Evolutionary conservation across 2,113 vertebrate genomes (phyloP).

Genomic region (Condylura cristata): DNA sequence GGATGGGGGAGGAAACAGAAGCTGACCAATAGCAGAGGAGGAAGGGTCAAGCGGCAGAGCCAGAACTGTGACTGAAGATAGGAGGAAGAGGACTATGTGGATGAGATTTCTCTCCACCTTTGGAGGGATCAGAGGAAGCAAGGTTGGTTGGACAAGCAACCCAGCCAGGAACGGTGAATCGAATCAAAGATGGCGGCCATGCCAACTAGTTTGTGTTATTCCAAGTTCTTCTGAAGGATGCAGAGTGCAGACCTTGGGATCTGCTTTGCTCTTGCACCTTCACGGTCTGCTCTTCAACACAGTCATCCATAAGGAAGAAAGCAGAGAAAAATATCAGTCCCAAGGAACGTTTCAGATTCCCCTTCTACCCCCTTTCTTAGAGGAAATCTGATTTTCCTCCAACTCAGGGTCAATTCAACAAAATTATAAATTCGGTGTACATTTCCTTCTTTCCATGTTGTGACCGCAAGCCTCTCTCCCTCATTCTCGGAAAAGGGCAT

Average conservation of each 20-base stretch:
- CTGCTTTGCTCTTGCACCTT: not conserved
- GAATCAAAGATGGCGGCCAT: not conserved
- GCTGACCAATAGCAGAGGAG: not conserved
- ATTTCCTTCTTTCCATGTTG: not conserved
- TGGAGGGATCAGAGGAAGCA: not conserved
- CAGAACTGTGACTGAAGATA: not conserved
- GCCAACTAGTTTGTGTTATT: not conserved
- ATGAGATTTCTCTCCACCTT: not conserved
- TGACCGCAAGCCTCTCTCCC: not conserved
- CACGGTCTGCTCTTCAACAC: not conserved
- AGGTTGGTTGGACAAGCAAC: not conserved
- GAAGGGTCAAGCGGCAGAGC: no score
- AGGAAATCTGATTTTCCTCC: slow-evolving; percentile 27
- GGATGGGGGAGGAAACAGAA: not conserved
- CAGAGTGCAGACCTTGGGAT: not conserved
- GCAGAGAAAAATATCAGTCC: not conserved
- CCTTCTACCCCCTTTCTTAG: not conserved
- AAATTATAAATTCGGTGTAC: not conserved
- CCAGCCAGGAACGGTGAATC: not conserved
- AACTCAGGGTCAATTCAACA: not conserved
- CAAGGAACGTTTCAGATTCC: not conserved
- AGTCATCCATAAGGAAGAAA: not conserved
- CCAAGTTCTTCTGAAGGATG: not conserved
- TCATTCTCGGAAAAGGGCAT: not conserved
- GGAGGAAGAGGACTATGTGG: not conserved